Conservation (phyloP, 2,113 vertebrate species). For the Psilopsiagon aymara region DNA sequence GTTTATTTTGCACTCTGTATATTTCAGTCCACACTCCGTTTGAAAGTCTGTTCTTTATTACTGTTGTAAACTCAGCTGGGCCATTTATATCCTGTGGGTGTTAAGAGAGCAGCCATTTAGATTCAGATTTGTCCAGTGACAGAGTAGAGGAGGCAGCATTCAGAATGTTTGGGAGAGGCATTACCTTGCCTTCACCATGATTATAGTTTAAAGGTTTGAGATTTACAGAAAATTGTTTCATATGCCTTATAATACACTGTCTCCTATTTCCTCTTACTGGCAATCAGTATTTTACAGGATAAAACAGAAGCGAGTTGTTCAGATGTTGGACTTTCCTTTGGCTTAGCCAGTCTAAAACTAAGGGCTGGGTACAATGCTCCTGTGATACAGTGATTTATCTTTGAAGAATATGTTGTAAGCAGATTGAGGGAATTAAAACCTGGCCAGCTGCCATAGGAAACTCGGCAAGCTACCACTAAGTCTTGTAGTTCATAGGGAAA, state of each 20-base stretch:
- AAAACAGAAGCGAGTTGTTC: background rate
- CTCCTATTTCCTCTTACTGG: background rate
- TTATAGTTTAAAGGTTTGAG: slow-evolving; percentile 6
- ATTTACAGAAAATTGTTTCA: background rate
- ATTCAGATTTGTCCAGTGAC: background rate
- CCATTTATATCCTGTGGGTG: background rate
- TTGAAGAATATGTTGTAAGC: background rate
- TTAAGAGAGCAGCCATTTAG: background rate
- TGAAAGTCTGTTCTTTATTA: background rate
- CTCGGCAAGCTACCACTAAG: background rate
- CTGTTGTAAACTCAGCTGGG: background rate
- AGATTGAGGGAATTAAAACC: slow-evolving; percentile 27
- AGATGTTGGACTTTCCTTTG: background rate
- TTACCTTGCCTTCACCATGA: background rate
- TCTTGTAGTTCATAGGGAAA: background rate
- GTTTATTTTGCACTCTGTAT: background rate
- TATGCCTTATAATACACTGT: background rate
- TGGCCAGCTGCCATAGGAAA: background rate
- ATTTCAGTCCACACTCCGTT: background rate
- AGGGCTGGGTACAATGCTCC: background rate
- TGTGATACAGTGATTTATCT: background rate
- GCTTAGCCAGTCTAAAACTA: background rate
- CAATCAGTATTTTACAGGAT: slow-evolving; percentile 35
- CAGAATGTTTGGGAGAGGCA: background rate
- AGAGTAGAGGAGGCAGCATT: background rate